Conservation (phyloP, 2,797 vertebrate genomes). For the Lophotriccus pileatus region DNA sequence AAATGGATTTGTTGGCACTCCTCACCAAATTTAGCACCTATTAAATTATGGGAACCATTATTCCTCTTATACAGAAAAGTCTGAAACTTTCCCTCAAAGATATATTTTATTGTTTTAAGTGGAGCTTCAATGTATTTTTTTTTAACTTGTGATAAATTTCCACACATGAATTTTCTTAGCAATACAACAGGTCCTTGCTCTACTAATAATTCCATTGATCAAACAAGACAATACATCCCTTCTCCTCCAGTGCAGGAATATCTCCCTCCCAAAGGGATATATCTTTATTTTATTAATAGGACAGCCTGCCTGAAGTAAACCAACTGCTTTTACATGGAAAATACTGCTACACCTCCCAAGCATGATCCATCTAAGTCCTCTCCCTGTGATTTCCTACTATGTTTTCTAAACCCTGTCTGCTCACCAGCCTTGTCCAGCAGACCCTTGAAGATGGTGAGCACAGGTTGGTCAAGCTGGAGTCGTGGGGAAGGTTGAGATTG, state of each 20-base stretch:
- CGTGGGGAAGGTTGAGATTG: background rate
- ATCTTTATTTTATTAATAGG: background rate
- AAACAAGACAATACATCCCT: background rate
- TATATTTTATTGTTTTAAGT: slow-evolving; percentile 69
- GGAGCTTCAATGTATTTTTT: background rate
- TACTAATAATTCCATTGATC: background rate
- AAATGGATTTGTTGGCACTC: slow-evolving; percentile 71
- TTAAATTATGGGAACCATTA: slow-evolving; percentile 69
- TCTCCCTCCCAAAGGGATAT: background rate
- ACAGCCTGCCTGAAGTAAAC: background rate
- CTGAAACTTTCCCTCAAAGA: slow-evolving; percentile 62
- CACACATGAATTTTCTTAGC: background rate
- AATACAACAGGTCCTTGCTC: background rate
- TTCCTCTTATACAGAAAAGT: slow-evolving; percentile 40
- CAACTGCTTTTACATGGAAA: background rate
- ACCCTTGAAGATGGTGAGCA: accelerated
- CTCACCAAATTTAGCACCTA: slow-evolving; percentile 62
- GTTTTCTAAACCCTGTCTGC: background rate
- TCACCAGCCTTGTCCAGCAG: background rate
- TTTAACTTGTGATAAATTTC: slow-evolving; percentile 28
- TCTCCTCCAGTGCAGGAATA: background rate
- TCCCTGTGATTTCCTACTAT: background rate
- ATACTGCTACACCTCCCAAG: background rate
- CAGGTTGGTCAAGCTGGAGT: background rate
- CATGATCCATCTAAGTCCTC: background rate